These are phyloP conservation scores for Vulpes vulpes DNA, from an alignment of 2,113 vertebrate genomes.

Conservation along the genomic window DNA sequence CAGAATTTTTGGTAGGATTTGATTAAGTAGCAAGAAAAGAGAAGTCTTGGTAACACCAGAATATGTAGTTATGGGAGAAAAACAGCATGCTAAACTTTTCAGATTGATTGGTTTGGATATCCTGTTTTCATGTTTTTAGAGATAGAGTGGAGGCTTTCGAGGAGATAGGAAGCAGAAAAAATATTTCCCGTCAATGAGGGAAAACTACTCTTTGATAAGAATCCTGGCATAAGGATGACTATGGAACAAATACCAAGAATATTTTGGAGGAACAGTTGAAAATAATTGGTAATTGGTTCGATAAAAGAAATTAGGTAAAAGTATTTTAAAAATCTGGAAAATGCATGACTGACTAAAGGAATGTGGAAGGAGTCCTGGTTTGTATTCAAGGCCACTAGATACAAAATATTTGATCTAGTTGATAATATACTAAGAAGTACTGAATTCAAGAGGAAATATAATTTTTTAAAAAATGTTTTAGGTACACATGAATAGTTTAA, in stretches of 20 bases:
- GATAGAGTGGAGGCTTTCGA: background rate
- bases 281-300: too few relatives aligned
- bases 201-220: background rate
- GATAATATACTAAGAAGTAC: background rate
- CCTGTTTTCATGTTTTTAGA: background rate
- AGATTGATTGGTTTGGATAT: background rate
- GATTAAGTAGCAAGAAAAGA: background rate
- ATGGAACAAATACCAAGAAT: background rate
- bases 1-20: background rate
- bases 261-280: background rate
- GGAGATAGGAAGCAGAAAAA: too few relatives aligned
- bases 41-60: background rate
- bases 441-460: background rate
- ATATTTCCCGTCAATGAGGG: background rate
- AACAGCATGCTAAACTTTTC: background rate
- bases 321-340: background rate
- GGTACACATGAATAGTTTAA: background rate
- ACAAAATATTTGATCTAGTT: background rate
- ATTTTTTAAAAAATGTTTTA: background rate
- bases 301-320: background rate
- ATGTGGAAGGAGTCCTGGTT: background rate
- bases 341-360: background rate
- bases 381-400: background rate
- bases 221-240: background rate
- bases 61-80: background rate